phyloP scores from a whole-genome alignment of 2,113 vertebrate species.

The Mugil cephalus region DNA sequence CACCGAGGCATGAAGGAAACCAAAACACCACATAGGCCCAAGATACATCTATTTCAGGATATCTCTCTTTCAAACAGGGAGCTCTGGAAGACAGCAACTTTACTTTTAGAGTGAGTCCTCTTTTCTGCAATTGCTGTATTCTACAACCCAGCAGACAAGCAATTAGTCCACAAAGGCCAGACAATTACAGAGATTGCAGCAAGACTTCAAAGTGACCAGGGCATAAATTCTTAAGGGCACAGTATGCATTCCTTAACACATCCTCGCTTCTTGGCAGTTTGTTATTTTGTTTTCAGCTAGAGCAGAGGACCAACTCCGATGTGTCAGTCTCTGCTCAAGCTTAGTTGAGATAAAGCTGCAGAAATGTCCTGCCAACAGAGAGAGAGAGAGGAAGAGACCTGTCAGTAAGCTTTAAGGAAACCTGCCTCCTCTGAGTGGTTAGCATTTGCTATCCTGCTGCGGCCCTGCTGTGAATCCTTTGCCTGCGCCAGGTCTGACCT shows the following conservation, averaged over 20 bases:
- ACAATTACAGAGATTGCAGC: constrained; percentile 71
- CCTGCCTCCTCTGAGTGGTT: constrained; percentile 29
- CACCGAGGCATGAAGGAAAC: constrained; percentile 8
- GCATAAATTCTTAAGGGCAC: constrained; percentile 68
- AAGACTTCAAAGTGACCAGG: constrained; percentile 69
- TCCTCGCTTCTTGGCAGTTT: constrained; percentile 50
- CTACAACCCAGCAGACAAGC: constrained; percentile 65
- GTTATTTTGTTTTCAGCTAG: constrained; percentile 59
- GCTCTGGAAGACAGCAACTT: constrained; percentile 29
- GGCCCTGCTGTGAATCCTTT: constrained; percentile 24
- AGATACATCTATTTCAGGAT: constrained; percentile 37
- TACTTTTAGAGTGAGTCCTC: constrained; percentile 38
- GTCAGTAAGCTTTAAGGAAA: constrained; percentile 43
- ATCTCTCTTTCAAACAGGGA: constrained; percentile 43
- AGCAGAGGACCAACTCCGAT: constrained; percentile 58
- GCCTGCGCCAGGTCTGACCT: constrained; percentile 37
- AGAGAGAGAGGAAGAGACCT: constrained; percentile 28
- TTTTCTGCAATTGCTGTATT: constrained; percentile 46
- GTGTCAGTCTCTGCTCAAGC: constrained; percentile 61
- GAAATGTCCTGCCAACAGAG: constrained; percentile 38
- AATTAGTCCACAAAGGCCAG: constrained; percentile 79
- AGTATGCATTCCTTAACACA: constrained; percentile 50
- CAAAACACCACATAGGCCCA: background rate
- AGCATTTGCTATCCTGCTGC: constrained; percentile 40
- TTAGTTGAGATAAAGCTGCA: constrained; percentile 40